Percentiles rank a stretch among this genome's conserved stretches.
phyloP scores from a whole-genome alignment of 2,113 vertebrate species.

The Cynopterus brachyotis region DNA sequence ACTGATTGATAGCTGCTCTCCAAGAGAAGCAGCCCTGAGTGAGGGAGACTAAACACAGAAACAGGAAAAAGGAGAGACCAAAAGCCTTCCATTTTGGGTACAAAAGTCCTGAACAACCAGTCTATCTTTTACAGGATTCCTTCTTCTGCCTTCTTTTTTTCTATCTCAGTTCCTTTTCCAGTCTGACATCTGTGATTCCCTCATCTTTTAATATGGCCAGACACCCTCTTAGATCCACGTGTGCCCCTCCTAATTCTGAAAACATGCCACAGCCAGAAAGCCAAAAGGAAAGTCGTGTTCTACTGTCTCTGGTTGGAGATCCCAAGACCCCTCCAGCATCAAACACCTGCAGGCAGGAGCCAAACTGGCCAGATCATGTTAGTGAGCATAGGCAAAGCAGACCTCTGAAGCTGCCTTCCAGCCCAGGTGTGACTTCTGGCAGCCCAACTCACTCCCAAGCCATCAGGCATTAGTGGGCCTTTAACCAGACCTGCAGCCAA shows the following conservation, averaged over 20 bases:
- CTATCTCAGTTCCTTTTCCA: background rate
- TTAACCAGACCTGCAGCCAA: background rate
- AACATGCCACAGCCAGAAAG: background rate
- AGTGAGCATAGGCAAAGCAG: background rate
- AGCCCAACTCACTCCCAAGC: background rate
- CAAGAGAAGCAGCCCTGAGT: background rate
- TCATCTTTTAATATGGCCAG: background rate
- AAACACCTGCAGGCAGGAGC: background rate
- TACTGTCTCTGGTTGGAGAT: background rate
- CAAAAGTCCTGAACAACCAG: background rate
- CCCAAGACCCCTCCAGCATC: background rate
- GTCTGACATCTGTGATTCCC: background rate
- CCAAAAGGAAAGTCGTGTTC: background rate
- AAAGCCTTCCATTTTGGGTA: background rate
- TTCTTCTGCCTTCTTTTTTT: background rate
- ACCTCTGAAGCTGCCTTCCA: background rate
- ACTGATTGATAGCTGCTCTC: background rate
- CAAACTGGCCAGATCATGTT: background rate
- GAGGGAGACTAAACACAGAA: background rate
- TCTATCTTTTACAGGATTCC: background rate
- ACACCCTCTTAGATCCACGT: background rate
- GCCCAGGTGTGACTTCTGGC: background rate
- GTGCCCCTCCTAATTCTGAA: background rate
- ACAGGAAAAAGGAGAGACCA: background rate
- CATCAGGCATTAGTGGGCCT: rapidly evolving